Conservation (phyloP, 2,888 invertebrate genomes). For the Campopleginae sp. region DNA sequence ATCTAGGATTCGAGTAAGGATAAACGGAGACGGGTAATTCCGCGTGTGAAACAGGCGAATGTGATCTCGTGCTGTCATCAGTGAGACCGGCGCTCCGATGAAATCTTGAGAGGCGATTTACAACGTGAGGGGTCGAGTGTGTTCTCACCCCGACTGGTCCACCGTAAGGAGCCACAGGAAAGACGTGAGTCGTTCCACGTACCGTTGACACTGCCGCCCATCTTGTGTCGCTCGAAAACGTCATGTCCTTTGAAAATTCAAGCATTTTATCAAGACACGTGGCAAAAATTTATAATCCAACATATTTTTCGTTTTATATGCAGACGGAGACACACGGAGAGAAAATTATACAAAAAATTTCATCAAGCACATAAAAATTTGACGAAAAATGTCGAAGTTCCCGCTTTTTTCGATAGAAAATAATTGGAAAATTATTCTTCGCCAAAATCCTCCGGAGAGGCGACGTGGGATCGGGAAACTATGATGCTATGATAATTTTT, state of each 20-base stretch:
- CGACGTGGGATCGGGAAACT: no score
- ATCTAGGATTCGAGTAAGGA: constrained; percentile 94
- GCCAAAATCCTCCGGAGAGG: no score
- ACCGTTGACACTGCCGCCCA: constrained; percentile 99
- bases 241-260: constrained; percentile 89
- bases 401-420: no score
- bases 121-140: constrained; percentile 96
- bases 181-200: constrained; percentile 98
- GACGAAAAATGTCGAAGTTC: no score
- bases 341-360: no score
- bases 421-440: no score
- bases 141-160: constrained; percentile 96
- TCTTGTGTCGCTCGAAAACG: constrained; percentile 96
- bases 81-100: constrained; percentile 97
- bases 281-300: neutral
- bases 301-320: neutral
- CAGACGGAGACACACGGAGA: no score
- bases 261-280: neutral
- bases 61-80: constrained; percentile 88
- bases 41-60: constrained; percentile 88
- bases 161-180: constrained; percentile 98
- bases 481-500: no score
- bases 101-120: constrained; percentile 97
- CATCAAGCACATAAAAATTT: no score
- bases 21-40: constrained; percentile 83